Conservation (phyloP, 2,113 vertebrate species). For the Rhinichthys klamathensis region DNA sequence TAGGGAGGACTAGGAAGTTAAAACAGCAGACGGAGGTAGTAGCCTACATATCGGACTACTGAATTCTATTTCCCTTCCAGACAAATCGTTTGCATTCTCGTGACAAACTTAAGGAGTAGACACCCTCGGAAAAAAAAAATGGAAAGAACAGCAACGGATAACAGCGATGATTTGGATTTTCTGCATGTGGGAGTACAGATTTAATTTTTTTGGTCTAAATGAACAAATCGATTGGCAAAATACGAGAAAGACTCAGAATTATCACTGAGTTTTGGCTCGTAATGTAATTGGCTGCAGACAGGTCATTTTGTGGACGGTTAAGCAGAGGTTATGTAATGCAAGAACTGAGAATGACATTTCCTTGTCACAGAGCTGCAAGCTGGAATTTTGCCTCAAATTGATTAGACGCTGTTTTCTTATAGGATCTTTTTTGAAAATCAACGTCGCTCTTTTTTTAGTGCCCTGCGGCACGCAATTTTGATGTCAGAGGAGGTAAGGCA, state of each 20-base stretch:
- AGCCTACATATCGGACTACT: slow-evolving; percentile 6
- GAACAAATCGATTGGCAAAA: slow-evolving; percentile 28
- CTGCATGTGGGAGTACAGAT: slow-evolving; percentile 10
- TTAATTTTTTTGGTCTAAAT: slow-evolving; percentile 29
- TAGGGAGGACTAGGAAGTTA: background rate
- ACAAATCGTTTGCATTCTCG: slow-evolving; percentile 3
- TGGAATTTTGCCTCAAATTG: slow-evolving; percentile 2
- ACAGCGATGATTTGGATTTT: slow-evolving; percentile 22
- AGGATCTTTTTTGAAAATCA: slow-evolving; percentile 31
- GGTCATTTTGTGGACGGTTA: slow-evolving; percentile 31
- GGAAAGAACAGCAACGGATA: slow-evolving; percentile 34
- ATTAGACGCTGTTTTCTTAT: background rate
- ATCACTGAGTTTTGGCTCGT: slow-evolving; percentile 30
- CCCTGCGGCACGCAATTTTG: slow-evolving; percentile 44
- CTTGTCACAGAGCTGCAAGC: slow-evolving; percentile 12
- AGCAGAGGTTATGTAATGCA: slow-evolving; percentile 48
- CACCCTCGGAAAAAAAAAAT: slow-evolving; percentile 4
- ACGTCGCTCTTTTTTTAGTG: slow-evolving; percentile 25
- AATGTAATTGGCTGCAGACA: slow-evolving; percentile 23
- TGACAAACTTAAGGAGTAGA: slow-evolving; percentile 38
- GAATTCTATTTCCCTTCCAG: background rate
- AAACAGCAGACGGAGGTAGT: slow-evolving; percentile 31
- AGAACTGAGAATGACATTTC: slow-evolving; percentile 26
- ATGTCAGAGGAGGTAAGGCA: slow-evolving; percentile 58
- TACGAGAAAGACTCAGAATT: slow-evolving; percentile 30